A percentile compares a stretch with the other conserved stretches of the same genome.
phyloP scores from a whole-genome alignment of 1,140 invertebrate species.

The Oncopeltus fasciatus region DNA sequence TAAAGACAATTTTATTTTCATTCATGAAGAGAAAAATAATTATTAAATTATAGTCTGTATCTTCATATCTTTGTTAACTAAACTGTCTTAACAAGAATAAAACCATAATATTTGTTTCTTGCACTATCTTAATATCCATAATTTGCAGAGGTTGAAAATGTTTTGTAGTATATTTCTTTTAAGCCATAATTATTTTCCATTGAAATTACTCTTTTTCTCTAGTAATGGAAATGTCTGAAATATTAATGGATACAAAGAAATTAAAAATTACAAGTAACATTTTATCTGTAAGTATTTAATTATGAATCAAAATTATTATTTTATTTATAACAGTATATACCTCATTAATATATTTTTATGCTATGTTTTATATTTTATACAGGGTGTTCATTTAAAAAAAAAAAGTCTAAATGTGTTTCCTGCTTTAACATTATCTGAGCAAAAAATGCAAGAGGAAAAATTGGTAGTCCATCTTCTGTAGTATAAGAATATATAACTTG shows the following conservation, averaged over 20 bases:
- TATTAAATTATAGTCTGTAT: neutral
- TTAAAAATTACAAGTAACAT: constrained; percentile 31
- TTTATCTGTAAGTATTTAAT: constrained; percentile 9
- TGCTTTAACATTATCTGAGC: no score
- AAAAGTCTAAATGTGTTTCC: no score
- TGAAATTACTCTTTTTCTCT: constrained; percentile 10
- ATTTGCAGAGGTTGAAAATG: neutral
- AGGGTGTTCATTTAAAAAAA: no score
- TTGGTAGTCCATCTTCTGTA: no score
- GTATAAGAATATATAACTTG: no score
- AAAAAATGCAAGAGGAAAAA: no score
- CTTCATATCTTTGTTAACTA: neutral
- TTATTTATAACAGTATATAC: no score
- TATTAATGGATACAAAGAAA: constrained; percentile 32
- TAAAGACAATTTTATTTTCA: no score
- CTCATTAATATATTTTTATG: no score
- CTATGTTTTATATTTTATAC: no score
- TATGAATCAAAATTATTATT: no score
- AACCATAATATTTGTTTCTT: neutral
- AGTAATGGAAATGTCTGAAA: constrained; percentile 34
- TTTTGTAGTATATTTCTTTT: neutral
- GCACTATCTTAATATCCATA: neutral
- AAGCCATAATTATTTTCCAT: neutral
- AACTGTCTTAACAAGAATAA: neutral
- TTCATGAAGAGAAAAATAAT: no score